Base-by-base conservation (phyloP, 2,888 invertebrate genomes). In the Coenonympha glycerion region DNA sequence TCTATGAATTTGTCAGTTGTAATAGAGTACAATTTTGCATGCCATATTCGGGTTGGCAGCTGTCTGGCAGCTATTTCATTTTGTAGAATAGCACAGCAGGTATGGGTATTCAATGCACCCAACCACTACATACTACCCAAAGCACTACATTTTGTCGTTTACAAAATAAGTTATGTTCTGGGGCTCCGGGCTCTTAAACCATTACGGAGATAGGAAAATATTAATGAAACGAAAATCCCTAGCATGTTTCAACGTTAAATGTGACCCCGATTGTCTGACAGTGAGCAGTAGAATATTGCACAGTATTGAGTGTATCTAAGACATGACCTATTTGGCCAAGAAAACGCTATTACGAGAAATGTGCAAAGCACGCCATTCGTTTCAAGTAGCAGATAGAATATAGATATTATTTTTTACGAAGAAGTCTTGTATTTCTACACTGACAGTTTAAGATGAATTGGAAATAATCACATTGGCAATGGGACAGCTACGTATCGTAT, bases 181-280 rank as follows among this genome's bases (percentile, higher is more conserved):
- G n/a, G n/a, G n/a, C n/a, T n/a, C n/a, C n/a, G n/a, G n/a, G n/a
- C n/a, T n/a, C n/a, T n/a, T n/a, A n/a, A n/a, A n/a, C n/a, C n/a
- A n/a, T n/a, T n/a, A n/a, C n/a, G n/a, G n/a, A n/a, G n/a, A n/a
- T n/a, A n/a, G n/a, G n/a, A n/a, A n/a, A n/a, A n/a, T n/a, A n/a
- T n/a, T n/a, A n/a, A n/a, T 31, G 15, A 31, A 15, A 31, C 15
- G 15, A 31, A 22, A 37, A 37, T 21, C 37, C 6, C 1, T 3
- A 22, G 13, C 37, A 6, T 37, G 19, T 9, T 39, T 15, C 24
- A 1, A 69, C 73, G 65, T 71, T 73, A 76, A 73, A 76, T 77
- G 72, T 70, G 70, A 66, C 69, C 63, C 57, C 24, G 37, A 28
- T 40, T 45, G 37, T 49, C 22, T 39, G 39, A 39, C 39, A 52